Base-by-base conservation (phyloP, 2,797 vertebrate species). In the Onychomys torridus region DNA sequence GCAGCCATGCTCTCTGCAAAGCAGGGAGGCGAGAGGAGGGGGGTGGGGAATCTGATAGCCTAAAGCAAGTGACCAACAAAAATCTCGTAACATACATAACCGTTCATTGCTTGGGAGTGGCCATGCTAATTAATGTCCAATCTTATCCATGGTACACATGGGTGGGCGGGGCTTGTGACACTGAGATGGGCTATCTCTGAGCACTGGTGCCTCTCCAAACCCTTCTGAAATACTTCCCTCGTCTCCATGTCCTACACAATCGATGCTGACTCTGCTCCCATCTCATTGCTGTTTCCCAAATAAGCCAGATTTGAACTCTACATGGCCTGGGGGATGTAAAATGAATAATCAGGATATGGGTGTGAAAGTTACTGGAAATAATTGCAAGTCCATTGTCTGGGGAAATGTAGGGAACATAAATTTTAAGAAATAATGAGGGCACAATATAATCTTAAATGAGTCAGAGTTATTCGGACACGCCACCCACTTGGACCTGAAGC, bases 401-500 rank as follows among this genome's bases (percentile, higher is more conserved):
- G 61, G 37, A 94, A 82, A 90, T 5, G 73, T 79, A 40, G 27
- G 34, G 17, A 29, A 29, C 81, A 75, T 87, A 43, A 3, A 40
- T 90, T 90, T 84, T 89, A 65, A 94, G 61, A 97, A 94, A 61
- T 94, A 96, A 92, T 86, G 69, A 90, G 73, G 57, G 17, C 81
- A n/a, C 83, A 95, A 79, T 69, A 27, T 69, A 88, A 78, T 79
- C 89, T 94, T 67, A 94, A 93, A 77, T 89, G 76, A 91, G 43
- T 49, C 76, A 90, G 61, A 97, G 67, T 90, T 94, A 71, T 76
- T 94, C 57, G 89, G 90, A 87, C 13, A 88, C 5, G 4, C 2
- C 65, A 37, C 52, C 89, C 69, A 37, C 65, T 91, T 82, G 90
- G 86, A 85, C 61, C 55, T 52, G 46, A 88, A 93, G 89, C 52